phyloP scores from a whole-genome alignment of 2,113 vertebrate genomes.

The Motacilla alba region DNA sequence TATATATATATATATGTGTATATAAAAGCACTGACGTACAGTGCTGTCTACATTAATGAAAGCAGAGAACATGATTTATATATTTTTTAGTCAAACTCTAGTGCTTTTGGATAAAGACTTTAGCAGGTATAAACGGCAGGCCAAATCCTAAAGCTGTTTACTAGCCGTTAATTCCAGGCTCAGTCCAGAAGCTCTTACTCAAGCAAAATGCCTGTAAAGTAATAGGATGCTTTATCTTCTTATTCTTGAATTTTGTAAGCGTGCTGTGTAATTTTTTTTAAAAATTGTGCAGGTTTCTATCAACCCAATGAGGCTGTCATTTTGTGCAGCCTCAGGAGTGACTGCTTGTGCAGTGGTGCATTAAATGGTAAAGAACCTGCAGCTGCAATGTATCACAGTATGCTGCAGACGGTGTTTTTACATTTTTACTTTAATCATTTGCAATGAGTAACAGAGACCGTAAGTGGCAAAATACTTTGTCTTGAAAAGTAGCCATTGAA shows the following conservation, averaged over 20 bases:
- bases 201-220: neutral
- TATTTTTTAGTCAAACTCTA: neutral
- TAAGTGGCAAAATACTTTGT: slow-evolving; percentile 50
- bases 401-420: neutral
- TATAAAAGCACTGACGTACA: neutral
- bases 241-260: neutral
- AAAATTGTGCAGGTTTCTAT: neutral
- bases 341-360: neutral
- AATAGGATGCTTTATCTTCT: neutral
- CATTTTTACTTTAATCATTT: neutral
- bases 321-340: neutral
- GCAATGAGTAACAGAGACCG: neutral
- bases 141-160: slow-evolving; percentile 3
- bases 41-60: neutral
- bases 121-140: neutral
- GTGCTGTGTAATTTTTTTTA: neutral
- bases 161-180: neutral
- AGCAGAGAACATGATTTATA: neutral
- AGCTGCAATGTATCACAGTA: neutral
- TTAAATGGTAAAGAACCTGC: neutral
- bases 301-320: neutral
- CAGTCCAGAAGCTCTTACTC: neutral
- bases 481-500: slow-evolving; percentile 31
- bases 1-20: neutral
- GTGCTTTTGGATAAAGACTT: neutral